A percentile compares a stretch with the other conserved stretches of the same genome.
phyloP scores from a whole-genome alignment of 2,797 vertebrate species.

The Gymnothorax reevesii region DNA sequence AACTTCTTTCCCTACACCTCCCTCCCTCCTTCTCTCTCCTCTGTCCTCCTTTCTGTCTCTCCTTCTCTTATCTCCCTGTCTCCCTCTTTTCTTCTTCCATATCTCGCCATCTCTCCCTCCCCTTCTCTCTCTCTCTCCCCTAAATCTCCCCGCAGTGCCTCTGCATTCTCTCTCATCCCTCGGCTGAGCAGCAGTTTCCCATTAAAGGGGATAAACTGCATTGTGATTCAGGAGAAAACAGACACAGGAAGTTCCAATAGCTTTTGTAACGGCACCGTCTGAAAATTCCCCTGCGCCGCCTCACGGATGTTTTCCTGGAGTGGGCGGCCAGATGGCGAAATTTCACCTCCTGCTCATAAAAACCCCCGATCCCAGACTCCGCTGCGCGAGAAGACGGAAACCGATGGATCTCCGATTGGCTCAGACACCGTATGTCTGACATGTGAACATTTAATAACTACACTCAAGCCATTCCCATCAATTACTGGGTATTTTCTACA shows the following conservation, averaged over 20 bases:
- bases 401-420: background rate
- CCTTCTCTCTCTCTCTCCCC: background rate
- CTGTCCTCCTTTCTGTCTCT: slow-evolving; percentile 46
- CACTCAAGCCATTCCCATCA: background rate
- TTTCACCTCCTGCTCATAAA: background rate
- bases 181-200: background rate
- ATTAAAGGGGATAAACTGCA: background rate
- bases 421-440: background rate
- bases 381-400: background rate
- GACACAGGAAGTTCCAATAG: background rate
- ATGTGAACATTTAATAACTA: background rate
- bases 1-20: background rate
- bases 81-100: too few species aligned
- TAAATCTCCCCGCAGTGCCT: background rate
- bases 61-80: slow-evolving; percentile 34
- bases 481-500: background rate
- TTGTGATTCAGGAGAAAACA: background rate
- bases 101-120: too few species aligned
- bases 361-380: background rate
- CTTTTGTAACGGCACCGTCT: background rate
- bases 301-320: background rate
- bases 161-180: background rate
- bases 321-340: background rate
- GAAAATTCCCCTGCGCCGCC: background rate
- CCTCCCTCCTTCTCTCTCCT: slow-evolving; percentile 11